phyloP scores from a whole-genome alignment of 1,140 invertebrate species.

The Platorchestia sp. region DNA sequence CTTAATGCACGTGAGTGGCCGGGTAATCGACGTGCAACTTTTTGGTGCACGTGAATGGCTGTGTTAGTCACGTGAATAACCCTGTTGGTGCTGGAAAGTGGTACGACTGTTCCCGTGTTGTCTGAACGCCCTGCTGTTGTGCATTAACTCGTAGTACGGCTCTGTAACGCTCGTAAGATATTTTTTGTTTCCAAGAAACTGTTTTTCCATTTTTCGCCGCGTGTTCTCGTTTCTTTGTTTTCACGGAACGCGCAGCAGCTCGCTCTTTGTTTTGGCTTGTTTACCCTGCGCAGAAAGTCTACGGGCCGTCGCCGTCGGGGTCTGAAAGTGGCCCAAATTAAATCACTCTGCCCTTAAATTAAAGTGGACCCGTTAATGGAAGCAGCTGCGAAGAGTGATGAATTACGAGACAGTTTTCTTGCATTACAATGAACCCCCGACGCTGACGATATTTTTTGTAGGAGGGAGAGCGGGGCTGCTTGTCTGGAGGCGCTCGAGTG shows the following conservation, averaged over 20 bases:
- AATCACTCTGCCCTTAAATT: not conserved
- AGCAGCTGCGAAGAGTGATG: conserved; percentile 23
- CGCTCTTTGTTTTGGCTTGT: not conserved
- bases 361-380: not conserved
- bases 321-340: not conserved
- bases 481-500: not conserved
- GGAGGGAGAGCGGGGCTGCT: not conserved
- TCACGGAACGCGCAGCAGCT: not conserved
- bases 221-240: not conserved
- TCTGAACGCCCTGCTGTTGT: too few relatives aligned
- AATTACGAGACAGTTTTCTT: conserved; percentile 40
- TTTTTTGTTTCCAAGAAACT: not conserved
- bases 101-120: too few relatives aligned
- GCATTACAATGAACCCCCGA: conserved; percentile 17
- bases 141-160: too few relatives aligned
- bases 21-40: too few relatives aligned
- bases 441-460: not conserved
- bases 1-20: too few relatives aligned
- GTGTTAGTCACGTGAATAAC: too few relatives aligned
- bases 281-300: not conserved
- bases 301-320: not conserved
- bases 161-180: too few relatives aligned
- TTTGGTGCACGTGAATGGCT: too few relatives aligned
- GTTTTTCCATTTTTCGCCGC: not conserved
- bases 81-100: too few relatives aligned